A percentile compares a stretch with the other conserved stretches of the same genome.
Evolutionary conservation across 2,888 invertebrate genomes (phyloP).

Genomic region (Aleiodes testaceus): DNA sequence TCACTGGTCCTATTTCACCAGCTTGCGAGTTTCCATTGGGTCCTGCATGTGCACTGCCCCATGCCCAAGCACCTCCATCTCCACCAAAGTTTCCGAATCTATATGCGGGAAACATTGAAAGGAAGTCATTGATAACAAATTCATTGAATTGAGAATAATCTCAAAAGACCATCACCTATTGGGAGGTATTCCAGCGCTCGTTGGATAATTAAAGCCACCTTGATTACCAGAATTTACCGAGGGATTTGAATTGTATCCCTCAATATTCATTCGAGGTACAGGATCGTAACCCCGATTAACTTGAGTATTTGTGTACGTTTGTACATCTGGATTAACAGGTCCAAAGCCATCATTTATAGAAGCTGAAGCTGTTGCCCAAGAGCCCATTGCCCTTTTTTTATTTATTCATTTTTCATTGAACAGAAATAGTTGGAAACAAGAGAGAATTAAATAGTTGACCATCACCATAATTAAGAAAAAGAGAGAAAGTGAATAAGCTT

Average conservation of each 20-base stretch:
- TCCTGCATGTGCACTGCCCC: conserved; percentile 56
- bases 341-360: conserved; percentile 51
- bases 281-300: conserved; percentile 38
- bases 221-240: conserved; percentile 42
- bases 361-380: conserved; percentile 50
- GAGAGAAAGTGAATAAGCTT: conserved; percentile 26
- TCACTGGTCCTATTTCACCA: conserved; percentile 63
- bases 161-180: conserved; percentile 53
- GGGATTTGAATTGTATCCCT: conserved; percentile 1
- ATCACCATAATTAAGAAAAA: conserved; percentile 39
- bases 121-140: background rate
- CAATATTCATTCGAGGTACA: conserved; percentile 15
- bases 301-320: conserved; percentile 49
- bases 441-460: conserved; percentile 39
- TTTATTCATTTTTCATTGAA: conserved; percentile 9
- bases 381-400: conserved; percentile 35
- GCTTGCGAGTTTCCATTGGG: conserved; percentile 61
- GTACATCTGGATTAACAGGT: conserved; percentile 49
- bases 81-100: background rate
- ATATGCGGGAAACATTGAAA: background rate
- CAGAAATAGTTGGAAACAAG: conserved; percentile 35
- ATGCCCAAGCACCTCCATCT: conserved; percentile 34
- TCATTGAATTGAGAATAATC: background rate
- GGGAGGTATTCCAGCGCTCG: background rate
- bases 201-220: conserved; percentile 36